Evolutionary conservation across 2,113 vertebrate species (phyloP).

Genomic region (Xenopus laevis): DNA sequence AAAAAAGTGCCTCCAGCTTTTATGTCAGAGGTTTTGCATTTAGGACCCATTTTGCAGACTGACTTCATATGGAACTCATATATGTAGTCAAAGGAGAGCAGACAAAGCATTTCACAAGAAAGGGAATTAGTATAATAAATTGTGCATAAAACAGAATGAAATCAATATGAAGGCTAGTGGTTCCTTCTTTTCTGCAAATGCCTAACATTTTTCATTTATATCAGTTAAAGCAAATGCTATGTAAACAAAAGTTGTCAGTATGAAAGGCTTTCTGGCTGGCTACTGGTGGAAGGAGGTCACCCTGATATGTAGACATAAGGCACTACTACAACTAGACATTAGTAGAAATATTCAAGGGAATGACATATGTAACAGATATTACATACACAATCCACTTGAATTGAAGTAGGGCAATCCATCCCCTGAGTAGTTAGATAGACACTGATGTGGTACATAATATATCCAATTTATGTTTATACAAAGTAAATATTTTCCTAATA

Average conservation of each 20-base stretch:
- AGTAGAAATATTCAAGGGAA: too few relatives aligned
- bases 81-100: not conserved
- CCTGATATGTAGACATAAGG: not conserved
- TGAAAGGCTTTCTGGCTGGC: too few relatives aligned
- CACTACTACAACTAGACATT: not conserved
- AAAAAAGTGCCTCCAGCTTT: not conserved
- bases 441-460: too few relatives aligned
- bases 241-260: too few relatives aligned
- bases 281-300: not conserved
- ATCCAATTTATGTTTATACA: too few relatives aligned
- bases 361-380: too few relatives aligned
- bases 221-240: too few relatives aligned
- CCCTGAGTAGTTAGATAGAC: too few relatives aligned
- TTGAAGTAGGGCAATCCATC: too few relatives aligned
- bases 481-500: too few relatives aligned
- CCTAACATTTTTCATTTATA: constrained; percentile 8
- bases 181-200: not conserved
- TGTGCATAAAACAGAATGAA: not conserved
- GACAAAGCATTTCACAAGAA: constrained; percentile 3
- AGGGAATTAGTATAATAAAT: constrained; percentile 7
- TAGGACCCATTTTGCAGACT: not conserved
- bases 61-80: constrained; percentile 15
- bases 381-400: too few relatives aligned
- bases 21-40: constrained; percentile 6
- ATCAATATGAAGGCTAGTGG: not conserved